Evolutionary conservation across 2,113 vertebrate genomes (phyloP).

Genomic region (western clawed frog (Xenopus tropicalis)): DNA sequence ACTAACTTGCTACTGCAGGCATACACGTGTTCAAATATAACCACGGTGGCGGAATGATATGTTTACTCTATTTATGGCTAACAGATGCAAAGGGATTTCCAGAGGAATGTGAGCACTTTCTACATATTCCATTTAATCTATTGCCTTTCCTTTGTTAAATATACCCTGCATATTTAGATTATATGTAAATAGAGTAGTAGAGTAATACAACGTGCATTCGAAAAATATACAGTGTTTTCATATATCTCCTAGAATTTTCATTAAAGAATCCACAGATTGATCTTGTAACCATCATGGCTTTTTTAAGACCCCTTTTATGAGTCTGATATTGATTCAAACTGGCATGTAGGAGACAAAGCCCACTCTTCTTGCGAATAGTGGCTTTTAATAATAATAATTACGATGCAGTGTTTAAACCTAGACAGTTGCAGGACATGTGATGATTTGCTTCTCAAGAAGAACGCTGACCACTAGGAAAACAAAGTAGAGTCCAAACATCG

Average conservation of each 20-base stretch:
- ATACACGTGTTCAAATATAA: conserved; percentile 34
- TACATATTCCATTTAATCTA: conserved; percentile 8
- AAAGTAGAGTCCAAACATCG: conserved; percentile 92
- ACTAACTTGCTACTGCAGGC: conserved; percentile 17
- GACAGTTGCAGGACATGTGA: conserved; percentile 82
- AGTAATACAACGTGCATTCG: conserved; percentile 36
- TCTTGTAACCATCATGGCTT: conserved; percentile 1
- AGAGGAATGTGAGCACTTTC: not conserved
- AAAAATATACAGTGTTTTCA: conserved; percentile 31
- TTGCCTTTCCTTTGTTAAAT: conserved; percentile 17
- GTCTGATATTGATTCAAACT: conserved; percentile 5
- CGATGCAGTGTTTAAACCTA: conserved; percentile 57
- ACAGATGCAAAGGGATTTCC: conserved; percentile 19
- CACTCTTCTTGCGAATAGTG: not conserved
- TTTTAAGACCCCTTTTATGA: not conserved
- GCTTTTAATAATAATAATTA: not conserved
- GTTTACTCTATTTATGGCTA: conserved; percentile 27
- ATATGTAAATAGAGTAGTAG: conserved; percentile 31
- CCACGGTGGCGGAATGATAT: conserved; percentile 4
- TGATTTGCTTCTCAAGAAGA: conserved; percentile 85
- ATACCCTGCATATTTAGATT: conserved; percentile 31
- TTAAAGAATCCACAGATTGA: conserved; percentile 10
- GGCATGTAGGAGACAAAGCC: not conserved
- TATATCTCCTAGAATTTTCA: conserved; percentile 25
- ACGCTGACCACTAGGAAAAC: conserved; percentile 91